phyloP scores from a whole-genome alignment of 2,797 vertebrate species.

The Sebastes hopkinsi region DNA sequence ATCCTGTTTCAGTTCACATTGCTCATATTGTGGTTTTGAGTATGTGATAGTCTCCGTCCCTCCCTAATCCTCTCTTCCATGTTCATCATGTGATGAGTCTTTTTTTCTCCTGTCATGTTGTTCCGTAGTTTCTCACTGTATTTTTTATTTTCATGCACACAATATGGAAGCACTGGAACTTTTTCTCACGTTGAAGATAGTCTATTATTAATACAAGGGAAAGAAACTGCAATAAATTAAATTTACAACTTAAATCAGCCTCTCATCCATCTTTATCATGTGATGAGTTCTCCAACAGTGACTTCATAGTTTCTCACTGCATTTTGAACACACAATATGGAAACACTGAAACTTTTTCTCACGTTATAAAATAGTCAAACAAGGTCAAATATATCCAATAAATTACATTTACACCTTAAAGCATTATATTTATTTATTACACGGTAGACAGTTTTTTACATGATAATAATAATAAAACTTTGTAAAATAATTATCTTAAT shows the following conservation, averaged over 20 bases:
- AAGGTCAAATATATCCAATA: neutral
- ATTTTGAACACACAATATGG: neutral
- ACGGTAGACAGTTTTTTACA: too few species aligned
- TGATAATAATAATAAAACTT: neutral
- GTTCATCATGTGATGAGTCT: too few species aligned
- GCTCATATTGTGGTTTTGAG: neutral
- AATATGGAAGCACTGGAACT: too few species aligned
- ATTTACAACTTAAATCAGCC: too few species aligned
- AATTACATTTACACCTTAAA: neutral
- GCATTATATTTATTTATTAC: too few species aligned
- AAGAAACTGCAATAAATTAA: too few species aligned
- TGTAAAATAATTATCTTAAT: neutral
- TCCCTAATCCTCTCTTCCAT: neutral
- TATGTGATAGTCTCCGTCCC: fast-evolving
- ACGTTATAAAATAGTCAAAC: neutral
- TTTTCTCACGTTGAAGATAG: too few species aligned
- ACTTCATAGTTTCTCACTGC: neutral
- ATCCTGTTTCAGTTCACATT: neutral
- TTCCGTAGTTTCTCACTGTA: too few species aligned
- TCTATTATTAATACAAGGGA: too few species aligned
- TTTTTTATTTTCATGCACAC: too few species aligned
- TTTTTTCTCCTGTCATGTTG: too few species aligned
- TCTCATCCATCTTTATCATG: neutral
- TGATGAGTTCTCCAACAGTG: neutral
- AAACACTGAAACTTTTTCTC: too few species aligned